phyloP scores from a whole-genome alignment of 53 echinoderm and acorn worm species.

The Holothuria scabra region DNA sequence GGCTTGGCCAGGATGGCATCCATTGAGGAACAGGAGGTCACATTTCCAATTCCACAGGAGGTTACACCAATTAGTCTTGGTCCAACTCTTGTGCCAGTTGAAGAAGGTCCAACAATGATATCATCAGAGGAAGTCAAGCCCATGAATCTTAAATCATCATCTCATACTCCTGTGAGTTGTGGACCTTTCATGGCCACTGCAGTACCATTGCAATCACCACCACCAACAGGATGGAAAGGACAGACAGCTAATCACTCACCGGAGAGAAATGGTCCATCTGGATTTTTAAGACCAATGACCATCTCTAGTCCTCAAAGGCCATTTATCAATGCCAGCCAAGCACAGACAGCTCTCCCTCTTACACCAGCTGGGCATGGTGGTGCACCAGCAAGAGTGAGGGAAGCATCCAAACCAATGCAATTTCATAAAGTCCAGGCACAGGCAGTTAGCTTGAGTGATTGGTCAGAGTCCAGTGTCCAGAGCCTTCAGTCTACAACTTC shows the following conservation, averaged over 20 bases:
- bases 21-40: constrained; percentile 32
- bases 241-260: constrained; percentile 39
- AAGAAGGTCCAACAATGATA: constrained; percentile 27
- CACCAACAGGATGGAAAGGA: constrained; percentile 32
- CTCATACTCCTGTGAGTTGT: constrained; percentile 15
- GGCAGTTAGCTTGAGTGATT: constrained; percentile 29
- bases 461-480: constrained; percentile 20
- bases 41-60: constrained; percentile 29
- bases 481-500: background rate
- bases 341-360: constrained; percentile 47
- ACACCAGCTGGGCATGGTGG: constrained; percentile 71
- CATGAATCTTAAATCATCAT: constrained; percentile 14
- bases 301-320: constrained; percentile 36
- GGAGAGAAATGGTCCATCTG: constrained; percentile 40
- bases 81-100: constrained; percentile 12
- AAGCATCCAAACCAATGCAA: constrained; percentile 58
- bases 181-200: constrained; percentile 21
- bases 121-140: constrained; percentile 9
- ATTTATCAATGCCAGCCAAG: constrained; percentile 29
- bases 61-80: constrained; percentile 35
- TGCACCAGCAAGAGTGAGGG: constrained; percentile 61
- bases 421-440: constrained; percentile 61
- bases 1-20: constrained; percentile 44
- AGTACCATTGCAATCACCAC: constrained; percentile 3
- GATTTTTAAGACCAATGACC: constrained; percentile 40